Conservation (phyloP, 1,140 invertebrate species). For the Drosophila sturtevanti region DNA sequence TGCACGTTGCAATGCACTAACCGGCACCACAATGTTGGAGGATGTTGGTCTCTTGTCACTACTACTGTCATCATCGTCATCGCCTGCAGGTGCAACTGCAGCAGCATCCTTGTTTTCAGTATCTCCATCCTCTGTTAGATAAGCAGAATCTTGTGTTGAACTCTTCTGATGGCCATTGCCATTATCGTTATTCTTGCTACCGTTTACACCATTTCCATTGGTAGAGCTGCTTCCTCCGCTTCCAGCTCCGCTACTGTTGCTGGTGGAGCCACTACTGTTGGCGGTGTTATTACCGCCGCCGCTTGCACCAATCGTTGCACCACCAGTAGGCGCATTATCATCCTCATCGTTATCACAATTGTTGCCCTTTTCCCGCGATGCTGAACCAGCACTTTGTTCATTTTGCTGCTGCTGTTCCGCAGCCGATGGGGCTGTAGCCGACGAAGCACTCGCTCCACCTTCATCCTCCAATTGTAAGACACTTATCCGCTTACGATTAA, state of each 20-base stretch:
- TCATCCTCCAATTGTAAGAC: conserved; percentile 86
- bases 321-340: conserved; percentile 63
- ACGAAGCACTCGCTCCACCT: conserved; percentile 52
- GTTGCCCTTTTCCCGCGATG: conserved; percentile 65
- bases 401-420: conserved; percentile 22
- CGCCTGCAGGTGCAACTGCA: conserved; percentile 29
- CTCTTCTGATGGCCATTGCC: conserved; percentile 46
- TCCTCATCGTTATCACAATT: conserved; percentile 80
- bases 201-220: conserved; percentile 66
- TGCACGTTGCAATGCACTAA: conserved; percentile 58
- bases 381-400: conserved; percentile 50
- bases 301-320: conserved; percentile 33
- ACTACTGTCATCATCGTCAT: conserved; percentile 53
- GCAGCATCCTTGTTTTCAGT: conserved; percentile 21
- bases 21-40: neutral
- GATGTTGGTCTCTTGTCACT: conserved; percentile 38
- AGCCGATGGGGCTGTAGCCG: conserved; percentile 18
- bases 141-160: conserved; percentile 20
- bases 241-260: conserved; percentile 30
- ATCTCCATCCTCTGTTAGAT: conserved; percentile 24
- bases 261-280: conserved; percentile 12
- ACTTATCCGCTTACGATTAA: conserved; percentile 91
- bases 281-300: conserved; percentile 18
- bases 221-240: conserved; percentile 43
- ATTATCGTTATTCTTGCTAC: conserved; percentile 31